Conservation (phyloP, 1,140 invertebrate genomes). For the Rhizoglyphus robini region DNA sequence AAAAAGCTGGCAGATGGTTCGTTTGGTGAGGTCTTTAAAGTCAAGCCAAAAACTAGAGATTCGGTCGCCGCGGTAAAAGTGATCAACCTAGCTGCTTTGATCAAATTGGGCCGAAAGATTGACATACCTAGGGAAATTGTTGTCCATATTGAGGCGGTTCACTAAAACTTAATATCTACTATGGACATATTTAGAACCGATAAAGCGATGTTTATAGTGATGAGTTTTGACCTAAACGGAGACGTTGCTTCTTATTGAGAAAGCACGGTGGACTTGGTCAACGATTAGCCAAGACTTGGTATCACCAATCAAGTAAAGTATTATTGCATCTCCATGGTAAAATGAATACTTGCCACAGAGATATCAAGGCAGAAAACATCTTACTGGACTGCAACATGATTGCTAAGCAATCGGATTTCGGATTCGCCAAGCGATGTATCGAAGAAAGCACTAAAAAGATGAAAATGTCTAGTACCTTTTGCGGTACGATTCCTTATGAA, state of each 20-base stretch:
- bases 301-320: constrained; percentile 15
- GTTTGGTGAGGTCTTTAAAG: constrained; percentile 2
- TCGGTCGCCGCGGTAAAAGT: not conserved
- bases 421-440: constrained; percentile 14
- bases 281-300: constrained; percentile 12
- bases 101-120: no score
- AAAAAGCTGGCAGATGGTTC: not conserved
- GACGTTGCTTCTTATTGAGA: constrained; percentile 15
- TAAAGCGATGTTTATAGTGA: not conserved
- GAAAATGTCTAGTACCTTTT: constrained; percentile 18
- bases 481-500: constrained; percentile 23
- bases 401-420: constrained; percentile 24
- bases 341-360: not conserved
- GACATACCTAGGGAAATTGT: no score
- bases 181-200: not conserved
- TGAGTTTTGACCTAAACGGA: constrained; percentile 21
- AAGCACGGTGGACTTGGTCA: constrained; percentile 6
- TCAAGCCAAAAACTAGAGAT: not conserved
- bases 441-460: not conserved
- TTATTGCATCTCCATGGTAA: constrained; percentile 16
- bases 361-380: constrained; percentile 22
- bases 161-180: not conserved
- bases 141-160: not conserved
- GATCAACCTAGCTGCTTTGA: no score
- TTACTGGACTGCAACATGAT: not conserved